Evolutionary conservation across 2,888 invertebrate genomes (phyloP).

Genomic region (Cephus pygmeus): DNA sequence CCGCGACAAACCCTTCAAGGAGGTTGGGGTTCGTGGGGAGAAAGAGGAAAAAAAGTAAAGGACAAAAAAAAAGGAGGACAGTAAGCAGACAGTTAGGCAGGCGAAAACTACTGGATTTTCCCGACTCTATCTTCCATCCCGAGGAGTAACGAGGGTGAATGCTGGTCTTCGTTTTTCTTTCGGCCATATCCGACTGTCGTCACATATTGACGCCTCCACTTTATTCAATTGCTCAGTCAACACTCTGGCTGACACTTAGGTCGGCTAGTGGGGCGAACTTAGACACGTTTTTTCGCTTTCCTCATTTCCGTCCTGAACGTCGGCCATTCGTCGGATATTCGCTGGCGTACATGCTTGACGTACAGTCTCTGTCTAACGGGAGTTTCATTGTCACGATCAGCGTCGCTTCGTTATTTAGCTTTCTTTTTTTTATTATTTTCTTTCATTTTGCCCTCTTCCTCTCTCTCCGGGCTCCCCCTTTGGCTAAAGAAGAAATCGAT

Average conservation of each 20-base stretch:
- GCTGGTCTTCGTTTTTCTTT: constrained; percentile 19
- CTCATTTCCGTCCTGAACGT: constrained; percentile 50
- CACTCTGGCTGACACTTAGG: constrained; percentile 40
- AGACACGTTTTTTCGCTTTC: constrained; percentile 62
- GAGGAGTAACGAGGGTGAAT: neutral
- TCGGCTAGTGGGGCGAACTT: constrained; percentile 27
- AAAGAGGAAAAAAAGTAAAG: constrained; percentile 9
- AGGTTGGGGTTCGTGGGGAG: neutral
- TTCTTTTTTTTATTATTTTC: neutral
- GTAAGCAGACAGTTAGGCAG: neutral
- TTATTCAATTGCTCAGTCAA: constrained; percentile 57
- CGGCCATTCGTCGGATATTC: neutral
- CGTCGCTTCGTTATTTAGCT: neutral
- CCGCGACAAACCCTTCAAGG: neutral
- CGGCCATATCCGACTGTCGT: constrained; percentile 48
- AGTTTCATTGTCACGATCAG: neutral
- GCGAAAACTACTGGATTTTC: neutral
- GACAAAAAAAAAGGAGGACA: constrained; percentile 8
- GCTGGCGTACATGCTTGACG: neutral
- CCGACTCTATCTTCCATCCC: neutral
- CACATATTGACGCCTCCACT: constrained; percentile 57
- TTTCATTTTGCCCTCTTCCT: neutral
- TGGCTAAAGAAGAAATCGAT: constrained; percentile 28
- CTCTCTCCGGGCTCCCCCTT: neutral
- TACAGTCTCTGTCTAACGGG: neutral